Conservation (phyloP, 2,888 invertebrate species). For the Liopterus haemorrhoidalis region DNA sequence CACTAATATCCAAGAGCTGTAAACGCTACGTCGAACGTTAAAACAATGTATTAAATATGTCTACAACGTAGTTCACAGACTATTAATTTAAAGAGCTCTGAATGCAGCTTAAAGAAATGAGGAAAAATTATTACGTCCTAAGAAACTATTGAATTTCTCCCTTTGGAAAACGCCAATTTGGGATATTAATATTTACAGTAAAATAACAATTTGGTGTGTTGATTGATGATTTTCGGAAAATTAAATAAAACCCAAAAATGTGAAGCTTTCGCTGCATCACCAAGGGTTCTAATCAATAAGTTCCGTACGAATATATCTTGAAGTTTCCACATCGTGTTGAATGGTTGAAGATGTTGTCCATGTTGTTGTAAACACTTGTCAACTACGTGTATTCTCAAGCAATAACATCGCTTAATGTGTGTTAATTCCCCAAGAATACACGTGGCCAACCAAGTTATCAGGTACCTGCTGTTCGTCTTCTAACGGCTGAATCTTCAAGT, state of each 20-base stretch:
- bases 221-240: constrained; percentile 39
- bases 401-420: constrained; percentile 93
- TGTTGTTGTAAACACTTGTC: constrained; percentile 57
- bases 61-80: too few relatives aligned
- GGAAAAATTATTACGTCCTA: too few relatives aligned
- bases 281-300: constrained; percentile 28
- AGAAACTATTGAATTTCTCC: too few relatives aligned
- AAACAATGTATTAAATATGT: too few relatives aligned
- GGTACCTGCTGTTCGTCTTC: constrained; percentile 2
- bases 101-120: too few relatives aligned
- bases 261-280: constrained; percentile 12
- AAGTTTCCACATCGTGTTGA: constrained; percentile 1
- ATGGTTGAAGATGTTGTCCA: constrained; percentile 28
- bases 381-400: constrained; percentile 99
- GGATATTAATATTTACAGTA: too few relatives aligned
- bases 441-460: constrained; percentile 82
- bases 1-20: too few relatives aligned
- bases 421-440: constrained; percentile 99
- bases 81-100: too few relatives aligned
- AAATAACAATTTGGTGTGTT: constrained; percentile 44
- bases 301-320: constrained; percentile 12
- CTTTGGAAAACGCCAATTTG: too few relatives aligned
- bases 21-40: too few relatives aligned
- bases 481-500: too few relatives aligned
- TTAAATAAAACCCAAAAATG: constrained; percentile 29